Base-by-base conservation (phyloP, 1,140 invertebrate species). In the Ostrea denselamellosa region DNA sequence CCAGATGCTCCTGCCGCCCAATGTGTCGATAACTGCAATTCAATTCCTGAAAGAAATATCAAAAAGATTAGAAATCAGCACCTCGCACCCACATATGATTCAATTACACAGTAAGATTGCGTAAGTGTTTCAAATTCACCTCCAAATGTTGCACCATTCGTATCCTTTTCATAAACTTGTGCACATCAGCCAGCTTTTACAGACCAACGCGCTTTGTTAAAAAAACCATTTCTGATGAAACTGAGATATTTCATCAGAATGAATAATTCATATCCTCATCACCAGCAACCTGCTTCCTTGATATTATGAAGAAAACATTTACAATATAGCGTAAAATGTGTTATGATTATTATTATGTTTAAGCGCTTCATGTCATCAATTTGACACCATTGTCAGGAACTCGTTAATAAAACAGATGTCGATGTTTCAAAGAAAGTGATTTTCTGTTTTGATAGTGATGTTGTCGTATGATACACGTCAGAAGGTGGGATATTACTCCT, bases 331-430 rank as follows among this genome's bases (percentile, higher is more conserved):
- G 68, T 77, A 77, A 77, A 77, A 77, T 25, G 28, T 25, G 22
- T 77, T 77, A 77, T 77, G 68, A 77, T 77, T 77, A 77, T 77
- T 77, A 77, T 77, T 28, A 34, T 77, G 68, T 77, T 77, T 77
- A 77, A 77, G 68, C 68, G 68, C 68, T 77, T 77, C 68, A 77
- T 77, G 68, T 77, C 68, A 34, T 77, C 68, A 77, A 77, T 77
- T 77, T 34, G 68, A 25, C 68, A 28, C 68, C 68, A 77, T 77
- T 77, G 68, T 77, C 68, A 44, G 68, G 68, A 25, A 25, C 68
- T 77, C 9, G 68, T 77, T 77, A 77, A 77, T 77, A 77, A 77
- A 77, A 77, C 68, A 77, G 68, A 77, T 77, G 68, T 77, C 25
- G 68, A 25, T 77, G 68, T 77, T 77, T 34, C 22, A 77, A 77